Base-by-base conservation (phyloP, 2,888 invertebrate genomes). In the Agrochola lychnidis region DNA sequence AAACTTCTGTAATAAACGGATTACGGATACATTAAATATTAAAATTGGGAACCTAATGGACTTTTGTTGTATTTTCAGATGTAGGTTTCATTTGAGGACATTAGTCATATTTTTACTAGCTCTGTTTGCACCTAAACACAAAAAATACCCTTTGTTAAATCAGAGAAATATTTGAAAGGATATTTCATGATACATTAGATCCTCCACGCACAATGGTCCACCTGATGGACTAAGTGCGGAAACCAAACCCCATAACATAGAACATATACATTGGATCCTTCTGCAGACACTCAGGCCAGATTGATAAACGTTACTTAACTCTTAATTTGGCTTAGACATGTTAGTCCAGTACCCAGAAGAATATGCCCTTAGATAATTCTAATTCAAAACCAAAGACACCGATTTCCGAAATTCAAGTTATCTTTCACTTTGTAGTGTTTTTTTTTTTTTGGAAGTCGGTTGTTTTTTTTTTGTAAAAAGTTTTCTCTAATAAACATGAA, bases 21-120 rank as follows among this genome's bases (percentile, higher is more conserved):
- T 48, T 25, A 25, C 16, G 10, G 22, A 14, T 48, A 68, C 25
- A 56, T 62, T 40, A 40, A 25, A 53, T 19, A 36, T 53, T 40
- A 62, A 53, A 53, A 53, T 69, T 25, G 45, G 14, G 7, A 45
- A 16, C 16, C 2, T 53, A 67, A 45, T 78, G 36, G 19, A 70
- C 2, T 56, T 56, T 45, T 30, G 48, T n/a, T 79, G 53, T 73
- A n/a, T 22, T 51, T 73, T n/a, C 25, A 45, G 36, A 45, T 25
- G 45, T 14, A 14, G 45, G n/a, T 12, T 10, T 53, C n/a, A 42
- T 9, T 12, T 45, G 45, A 45, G 45, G 45, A 45, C 14, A 45
- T 45, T 48, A 36, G 16, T 6, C 16, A 53, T 19, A 25, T 45
- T 25, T 66, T 70, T 48, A 25, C 25, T 40, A 14, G 4, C 30